A percentile compares a stretch with the other conserved stretches of the same genome.
Evolutionary conservation across 2,888 invertebrate species (phyloP).

Genomic region (Epistrophella euchroma): DNA sequence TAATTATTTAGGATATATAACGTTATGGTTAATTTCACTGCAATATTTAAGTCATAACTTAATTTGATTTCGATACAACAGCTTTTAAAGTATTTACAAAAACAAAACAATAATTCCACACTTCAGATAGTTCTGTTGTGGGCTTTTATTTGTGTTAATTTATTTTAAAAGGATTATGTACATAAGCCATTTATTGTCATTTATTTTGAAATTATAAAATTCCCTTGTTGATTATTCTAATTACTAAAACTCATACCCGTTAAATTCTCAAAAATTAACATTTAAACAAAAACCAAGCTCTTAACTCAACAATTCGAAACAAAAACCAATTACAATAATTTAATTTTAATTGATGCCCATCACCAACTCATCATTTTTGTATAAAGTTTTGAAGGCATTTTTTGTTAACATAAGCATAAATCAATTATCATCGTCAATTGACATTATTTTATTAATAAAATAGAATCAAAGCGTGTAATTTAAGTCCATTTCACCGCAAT

Average conservation of each 20-base stretch:
- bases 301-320: not conserved
- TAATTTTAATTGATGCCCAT: not conserved
- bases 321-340: slow-evolving; percentile 3
- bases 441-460: not conserved
- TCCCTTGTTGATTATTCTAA: not conserved
- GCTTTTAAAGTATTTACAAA: too few relatives aligned
- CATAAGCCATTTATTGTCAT: not conserved
- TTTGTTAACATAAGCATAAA: slow-evolving; percentile 14
- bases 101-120: too few relatives aligned
- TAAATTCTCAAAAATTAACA: not conserved
- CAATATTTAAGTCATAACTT: too few relatives aligned
- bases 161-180: not conserved
- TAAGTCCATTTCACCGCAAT: slow-evolving; percentile 10
- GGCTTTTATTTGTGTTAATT: too few relatives aligned
- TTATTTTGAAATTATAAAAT: not conserved
- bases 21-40: too few relatives aligned
- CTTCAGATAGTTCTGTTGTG: too few relatives aligned
- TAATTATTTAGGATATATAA: too few relatives aligned
- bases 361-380: slow-evolving; percentile 1
- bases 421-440: slow-evolving; percentile 9
- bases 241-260: not conserved
- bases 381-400: not conserved
- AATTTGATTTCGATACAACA: too few relatives aligned
- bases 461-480: slow-evolving; percentile 6
- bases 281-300: not conserved